Evolutionary conservation across 2,888 invertebrate genomes (phyloP).

Genomic region (Drosophila buzzatii): DNA sequence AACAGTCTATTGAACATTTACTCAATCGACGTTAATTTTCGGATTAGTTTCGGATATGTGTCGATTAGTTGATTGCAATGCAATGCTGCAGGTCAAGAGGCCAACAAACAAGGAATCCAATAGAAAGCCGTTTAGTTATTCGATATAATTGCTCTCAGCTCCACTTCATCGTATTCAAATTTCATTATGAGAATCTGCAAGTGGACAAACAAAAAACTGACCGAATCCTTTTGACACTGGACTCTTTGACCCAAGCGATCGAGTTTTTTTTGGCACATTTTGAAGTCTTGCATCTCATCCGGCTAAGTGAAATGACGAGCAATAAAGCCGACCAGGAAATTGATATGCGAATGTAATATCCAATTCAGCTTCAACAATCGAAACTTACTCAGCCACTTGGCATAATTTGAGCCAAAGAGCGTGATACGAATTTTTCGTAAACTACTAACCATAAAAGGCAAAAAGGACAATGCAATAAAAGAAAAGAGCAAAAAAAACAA

Average conservation of each 20-base stretch:
- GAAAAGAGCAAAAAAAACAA: conserved; percentile 25
- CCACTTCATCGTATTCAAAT: conserved; percentile 1
- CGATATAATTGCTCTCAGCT: background rate
- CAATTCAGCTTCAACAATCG: conserved; percentile 49
- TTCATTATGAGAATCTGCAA: conserved; percentile 5
- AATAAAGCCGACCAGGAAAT: conserved; percentile 44
- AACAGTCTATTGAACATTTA: background rate
- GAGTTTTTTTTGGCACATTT: conserved; percentile 13
- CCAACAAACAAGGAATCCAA: background rate
- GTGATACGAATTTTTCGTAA: conserved; percentile 50
- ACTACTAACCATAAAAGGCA: conserved; percentile 35
- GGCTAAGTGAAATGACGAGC: conserved; percentile 46
- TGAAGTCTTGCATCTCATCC: conserved; percentile 46
- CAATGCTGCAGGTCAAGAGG: background rate
- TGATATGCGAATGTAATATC: conserved; percentile 52
- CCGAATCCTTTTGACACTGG: conserved; percentile 13
- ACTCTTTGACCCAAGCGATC: conserved; percentile 13
- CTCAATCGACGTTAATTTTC: background rate
- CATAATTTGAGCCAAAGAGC: conserved; percentile 72
- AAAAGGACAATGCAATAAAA: conserved; percentile 53
- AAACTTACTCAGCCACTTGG: conserved; percentile 73
- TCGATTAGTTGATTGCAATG: background rate
- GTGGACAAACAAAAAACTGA: background rate
- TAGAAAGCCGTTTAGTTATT: background rate
- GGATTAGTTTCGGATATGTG: background rate